These are phyloP conservation scores for Mongoloraphidia duomilia DNA, from an alignment of 2,888 invertebrate genomes.

Conservation along the genomic window DNA sequence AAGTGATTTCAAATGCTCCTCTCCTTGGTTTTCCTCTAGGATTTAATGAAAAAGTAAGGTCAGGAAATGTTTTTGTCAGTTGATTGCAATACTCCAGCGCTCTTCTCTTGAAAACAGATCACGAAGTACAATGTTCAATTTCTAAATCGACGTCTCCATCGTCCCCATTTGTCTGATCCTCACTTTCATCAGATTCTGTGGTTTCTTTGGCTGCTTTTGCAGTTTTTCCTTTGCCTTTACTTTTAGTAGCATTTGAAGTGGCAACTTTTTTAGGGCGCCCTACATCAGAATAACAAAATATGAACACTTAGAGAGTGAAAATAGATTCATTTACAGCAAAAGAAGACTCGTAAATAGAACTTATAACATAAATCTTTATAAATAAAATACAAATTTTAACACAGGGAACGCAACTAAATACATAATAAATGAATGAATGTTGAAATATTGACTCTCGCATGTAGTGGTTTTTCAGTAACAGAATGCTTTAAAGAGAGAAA, in stretches of 20 bases:
- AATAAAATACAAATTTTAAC: too few species aligned
- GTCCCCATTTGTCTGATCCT: not conserved
- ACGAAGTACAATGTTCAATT: conserved; percentile 6
- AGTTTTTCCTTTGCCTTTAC: not conserved
- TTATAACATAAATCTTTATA: too few species aligned
- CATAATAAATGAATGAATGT: too few species aligned
- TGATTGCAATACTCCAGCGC: conserved; percentile 5
- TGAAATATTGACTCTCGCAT: too few species aligned
- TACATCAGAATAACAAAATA: too few species aligned
- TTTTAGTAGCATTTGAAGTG: not conserved
- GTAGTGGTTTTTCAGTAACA: too few species aligned
- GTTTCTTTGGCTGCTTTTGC: not conserved
- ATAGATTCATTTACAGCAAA: too few species aligned
- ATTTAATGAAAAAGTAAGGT: conserved; percentile 1
- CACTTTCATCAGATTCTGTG: not conserved
- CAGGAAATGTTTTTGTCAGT: not conserved
- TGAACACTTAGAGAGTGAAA: too few species aligned
- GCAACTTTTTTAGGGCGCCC: too few species aligned
- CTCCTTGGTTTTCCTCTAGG: conserved; percentile 11
- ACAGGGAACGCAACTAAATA: too few species aligned
- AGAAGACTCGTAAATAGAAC: too few species aligned
- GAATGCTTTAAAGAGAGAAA: too few species aligned
- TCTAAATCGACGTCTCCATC: not conserved
- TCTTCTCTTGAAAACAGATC: conserved; percentile 6
- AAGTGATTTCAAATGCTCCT: conserved; percentile 16